phyloP scores from a whole-genome alignment of 2,888 invertebrate species.

The Eupithecia pulchellata region DNA sequence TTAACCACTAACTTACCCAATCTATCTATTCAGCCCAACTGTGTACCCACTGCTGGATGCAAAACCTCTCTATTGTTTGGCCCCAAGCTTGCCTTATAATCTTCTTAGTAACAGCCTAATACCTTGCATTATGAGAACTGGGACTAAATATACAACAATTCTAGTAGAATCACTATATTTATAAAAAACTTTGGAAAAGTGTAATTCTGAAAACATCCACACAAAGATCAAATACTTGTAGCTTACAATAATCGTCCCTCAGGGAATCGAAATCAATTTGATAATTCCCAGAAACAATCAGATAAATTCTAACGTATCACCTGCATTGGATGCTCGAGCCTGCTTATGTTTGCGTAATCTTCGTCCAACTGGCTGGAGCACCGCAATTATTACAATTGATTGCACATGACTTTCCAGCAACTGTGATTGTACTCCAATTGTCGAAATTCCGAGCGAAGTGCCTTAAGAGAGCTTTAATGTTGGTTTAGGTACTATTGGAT shows the following conservation, averaged over 20 bases:
- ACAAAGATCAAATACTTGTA: background rate
- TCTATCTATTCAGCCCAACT: background rate
- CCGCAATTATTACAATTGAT: slow-evolving; percentile 38
- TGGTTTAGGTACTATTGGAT: slow-evolving; percentile 20
- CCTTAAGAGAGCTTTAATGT: slow-evolving; percentile 26
- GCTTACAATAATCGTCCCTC: background rate
- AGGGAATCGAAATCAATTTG: background rate
- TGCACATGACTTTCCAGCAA: slow-evolving; percentile 35
- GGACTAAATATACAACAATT: background rate
- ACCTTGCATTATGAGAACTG: no score
- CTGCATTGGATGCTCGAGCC: slow-evolving; percentile 4
- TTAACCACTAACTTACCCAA: slow-evolving; percentile 2
- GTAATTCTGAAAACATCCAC: background rate
- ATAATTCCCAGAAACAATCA: background rate
- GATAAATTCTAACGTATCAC: background rate
- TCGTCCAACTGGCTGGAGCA: slow-evolving; percentile 26
- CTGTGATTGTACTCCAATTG: slow-evolving; percentile 34
- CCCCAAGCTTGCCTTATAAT: background rate
- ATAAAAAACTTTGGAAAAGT: background rate
- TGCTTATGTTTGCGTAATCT: slow-evolving; percentile 33
- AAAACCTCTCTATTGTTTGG: background rate
- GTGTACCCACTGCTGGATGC: background rate
- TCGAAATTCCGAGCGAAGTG: slow-evolving; percentile 24
- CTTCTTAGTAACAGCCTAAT: no score
- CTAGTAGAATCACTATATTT: background rate